These are phyloP conservation scores for Pandemis heparana DNA, from an alignment of 2,888 invertebrate species.

Conservation along the genomic window DNA sequence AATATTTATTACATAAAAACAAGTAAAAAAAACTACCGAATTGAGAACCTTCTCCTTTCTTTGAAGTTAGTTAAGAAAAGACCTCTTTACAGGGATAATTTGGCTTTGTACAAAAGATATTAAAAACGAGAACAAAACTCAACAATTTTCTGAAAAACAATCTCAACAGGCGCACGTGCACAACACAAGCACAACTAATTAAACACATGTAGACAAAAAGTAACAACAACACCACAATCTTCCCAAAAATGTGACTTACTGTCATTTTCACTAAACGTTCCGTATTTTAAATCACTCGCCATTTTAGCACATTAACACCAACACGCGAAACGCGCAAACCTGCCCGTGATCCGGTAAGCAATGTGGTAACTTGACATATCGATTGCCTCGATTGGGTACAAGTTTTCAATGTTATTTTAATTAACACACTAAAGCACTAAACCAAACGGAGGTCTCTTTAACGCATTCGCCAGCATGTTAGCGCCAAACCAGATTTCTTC, in stretches of 20 bases:
- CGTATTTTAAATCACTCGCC: constrained; percentile 15
- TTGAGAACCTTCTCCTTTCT: no score
- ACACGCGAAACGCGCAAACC: constrained; percentile 26
- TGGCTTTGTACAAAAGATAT: not conserved
- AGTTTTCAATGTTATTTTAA: constrained; percentile 8
- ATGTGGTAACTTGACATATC: constrained; percentile 20
- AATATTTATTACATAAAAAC: not conserved
- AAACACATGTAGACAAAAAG: not conserved
- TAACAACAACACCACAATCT: not conserved
- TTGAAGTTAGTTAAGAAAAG: no score
- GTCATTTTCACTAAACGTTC: constrained; percentile 22
- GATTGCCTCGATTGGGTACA: not conserved
- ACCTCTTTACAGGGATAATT: no score
- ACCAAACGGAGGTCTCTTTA: no score
- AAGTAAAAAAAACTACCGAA: not conserved
- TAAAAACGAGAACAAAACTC: not conserved
- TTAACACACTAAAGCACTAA: not conserved
- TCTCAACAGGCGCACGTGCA: not conserved
- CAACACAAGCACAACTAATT: not conserved
- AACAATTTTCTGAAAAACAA: not conserved
- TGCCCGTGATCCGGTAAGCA: constrained; percentile 11
- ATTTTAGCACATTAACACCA: constrained; percentile 30
- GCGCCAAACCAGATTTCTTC: no score
- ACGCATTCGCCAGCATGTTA: no score
- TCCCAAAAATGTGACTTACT: constrained; percentile 10